Evolutionary conservation across 1,140 invertebrate genomes (phyloP), one percentile per base, ranked within the genome.

Genomic region (Zaprionus taronus): DNA sequence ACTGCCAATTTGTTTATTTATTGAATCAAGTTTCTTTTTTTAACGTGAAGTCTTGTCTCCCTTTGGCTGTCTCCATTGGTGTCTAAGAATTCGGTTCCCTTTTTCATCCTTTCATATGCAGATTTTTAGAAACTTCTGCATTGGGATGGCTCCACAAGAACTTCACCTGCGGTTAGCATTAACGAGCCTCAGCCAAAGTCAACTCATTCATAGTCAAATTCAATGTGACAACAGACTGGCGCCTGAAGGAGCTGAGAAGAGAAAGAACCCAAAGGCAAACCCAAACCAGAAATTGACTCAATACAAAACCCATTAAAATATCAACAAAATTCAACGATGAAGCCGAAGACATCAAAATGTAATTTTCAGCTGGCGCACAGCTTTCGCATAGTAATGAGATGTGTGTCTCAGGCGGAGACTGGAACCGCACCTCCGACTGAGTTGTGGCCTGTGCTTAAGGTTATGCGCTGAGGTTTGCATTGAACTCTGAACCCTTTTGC

Each of bases 251-350:
- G 68, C 44, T 63, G 41, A 36, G 44, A 31, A 34, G 9, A 34
- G 31, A 4, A 41, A 31, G 28, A 60, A 38, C 28, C 31, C 34
- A 22, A 2, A 44, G n/a, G n/a, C 12, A 31, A 28, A 38, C 6
- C 20, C 70, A 44, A 68, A 28, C 53, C 60, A 60, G 68, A 86
- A 78, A 73, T 77, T 72, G 70, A 61, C 83, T 87, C 83, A 81
- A 87, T 86, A 83, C 80, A 85, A 80, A 86, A 86, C 87, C 83
- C 83, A 86, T 86, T 86, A 86, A 86, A 86, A 86, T 80, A 86
- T 87, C 83, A 86, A 87, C 83, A 86, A 83, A 87, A 85, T 76
- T 77, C 76, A 77, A 77, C 80, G 82, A 81, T 79, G 79, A 62
- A 63, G 31, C 11, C 56, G 26, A 44, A 67, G 38, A 85, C 83